Base-by-base conservation (phyloP, 2,888 invertebrate genomes). In the Acanthosepion pharaonis region DNA sequence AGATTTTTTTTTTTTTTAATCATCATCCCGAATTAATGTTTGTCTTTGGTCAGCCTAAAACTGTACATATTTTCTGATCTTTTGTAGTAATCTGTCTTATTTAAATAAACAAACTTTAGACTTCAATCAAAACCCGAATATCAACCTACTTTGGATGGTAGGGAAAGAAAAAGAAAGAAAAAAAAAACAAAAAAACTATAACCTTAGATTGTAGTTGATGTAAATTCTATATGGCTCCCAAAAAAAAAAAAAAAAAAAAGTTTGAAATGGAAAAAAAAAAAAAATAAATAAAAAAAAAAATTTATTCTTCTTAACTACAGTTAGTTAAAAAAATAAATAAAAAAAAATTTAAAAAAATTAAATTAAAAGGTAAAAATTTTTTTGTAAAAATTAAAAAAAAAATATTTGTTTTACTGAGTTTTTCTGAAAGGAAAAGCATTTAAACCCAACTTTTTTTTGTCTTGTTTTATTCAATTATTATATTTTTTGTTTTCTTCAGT, bases 271-370 rank as follows among this genome's bases (percentile, higher is more conserved):
- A 20, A 59, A 59, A 59, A n/a, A n/a, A n/a, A n/a, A 78, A 33
- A 78, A 78, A 33, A 78, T 23, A 5, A n/a, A n/a, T 15, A 33
- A 78, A 33, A 78, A 33, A 33, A 78, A 5, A 78, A 78, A 33
- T 78, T 78, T 78, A 78, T 78, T 78, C 78, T 78, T 78, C n/a
- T 78, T 78, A 78, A 78, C 78, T n/a, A 33, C 78, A 78, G 78
- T 78, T 78, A 78, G 78, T 78, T 23, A n/a, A 78, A 78, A 78
- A 78, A n/a, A 33, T n/a, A n/a, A 78, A 78, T 15, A 78, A 15
- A 5, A n/a, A 78, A 9, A 78, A n/a, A n/a, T n/a, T n/a, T n/a
- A n/a, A 78, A 78, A 78, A 78, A n/a, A 3, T 9, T 78, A 33
- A 78, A 78, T 18, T 78, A 78, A 78, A 78, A 78, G 11, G n/a